phyloP scores from a whole-genome alignment of 2,888 invertebrate species.

The Ophion ellenae region DNA sequence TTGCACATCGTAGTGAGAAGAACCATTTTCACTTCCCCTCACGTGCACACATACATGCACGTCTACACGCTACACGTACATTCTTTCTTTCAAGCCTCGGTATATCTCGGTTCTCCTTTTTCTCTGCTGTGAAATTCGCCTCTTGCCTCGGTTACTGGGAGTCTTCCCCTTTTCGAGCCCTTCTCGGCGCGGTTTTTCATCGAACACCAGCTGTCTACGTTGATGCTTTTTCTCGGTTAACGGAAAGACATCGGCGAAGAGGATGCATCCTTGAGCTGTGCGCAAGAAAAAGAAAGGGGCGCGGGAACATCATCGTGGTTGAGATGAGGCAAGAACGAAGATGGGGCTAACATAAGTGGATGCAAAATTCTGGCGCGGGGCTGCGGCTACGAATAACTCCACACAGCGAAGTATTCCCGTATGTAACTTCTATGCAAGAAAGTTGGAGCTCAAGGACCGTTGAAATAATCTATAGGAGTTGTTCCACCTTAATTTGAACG shows the following conservation, averaged over 20 bases:
- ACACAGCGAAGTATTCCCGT: background rate
- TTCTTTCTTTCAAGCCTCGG: conserved; percentile 22
- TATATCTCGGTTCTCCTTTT: conserved; percentile 16
- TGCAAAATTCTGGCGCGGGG: background rate
- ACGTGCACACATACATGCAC: background rate
- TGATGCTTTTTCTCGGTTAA: conserved; percentile 38
- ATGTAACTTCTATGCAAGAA: background rate
- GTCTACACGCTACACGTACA: background rate
- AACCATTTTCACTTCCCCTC: conserved; percentile 37
- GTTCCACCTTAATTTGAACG: background rate
- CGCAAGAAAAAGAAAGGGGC: conserved; percentile 5
- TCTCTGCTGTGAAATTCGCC: conserved; percentile 24
- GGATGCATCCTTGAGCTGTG: no score
- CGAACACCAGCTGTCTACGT: conserved; percentile 51
- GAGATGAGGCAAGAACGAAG: conserved; percentile 18
- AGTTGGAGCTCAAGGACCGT: no score
- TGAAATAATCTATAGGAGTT: background rate
- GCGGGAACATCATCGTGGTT: conserved; percentile 4
- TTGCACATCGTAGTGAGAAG: conserved; percentile 23
- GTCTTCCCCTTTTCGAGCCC: conserved; percentile 13
- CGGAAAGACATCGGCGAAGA: background rate
- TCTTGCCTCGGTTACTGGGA: background rate
- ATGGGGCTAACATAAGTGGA: conserved; percentile 10
- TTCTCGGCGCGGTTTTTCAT: conserved; percentile 45
- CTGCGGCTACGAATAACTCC: background rate